These are phyloP conservation scores for Metallyticus violacea DNA, from an alignment of 2,888 invertebrate species.

Conservation along the genomic window DNA sequence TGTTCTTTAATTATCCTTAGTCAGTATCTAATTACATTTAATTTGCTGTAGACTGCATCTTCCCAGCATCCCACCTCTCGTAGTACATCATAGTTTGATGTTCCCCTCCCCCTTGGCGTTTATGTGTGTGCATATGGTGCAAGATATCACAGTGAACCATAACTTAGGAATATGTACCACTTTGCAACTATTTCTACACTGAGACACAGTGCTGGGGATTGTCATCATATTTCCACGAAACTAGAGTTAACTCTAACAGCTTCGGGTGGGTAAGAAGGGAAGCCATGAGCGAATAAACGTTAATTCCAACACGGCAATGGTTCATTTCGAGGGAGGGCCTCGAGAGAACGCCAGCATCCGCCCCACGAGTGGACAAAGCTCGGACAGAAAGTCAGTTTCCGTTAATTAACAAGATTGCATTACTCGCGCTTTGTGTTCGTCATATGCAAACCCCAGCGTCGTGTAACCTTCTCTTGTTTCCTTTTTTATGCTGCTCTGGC, in stretches of 20 bases:
- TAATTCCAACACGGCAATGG: background rate
- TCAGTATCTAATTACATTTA: no score
- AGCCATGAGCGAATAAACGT: no score
- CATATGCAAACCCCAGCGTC: background rate
- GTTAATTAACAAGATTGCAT: background rate
- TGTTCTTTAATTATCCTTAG: no score
- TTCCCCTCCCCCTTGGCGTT: no score
- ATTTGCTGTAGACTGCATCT: no score
- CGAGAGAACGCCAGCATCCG: background rate
- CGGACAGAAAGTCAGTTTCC: background rate
- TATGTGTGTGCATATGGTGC: no score
- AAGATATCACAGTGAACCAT: no score
- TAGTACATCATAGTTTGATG: no score
- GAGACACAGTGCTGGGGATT: background rate
- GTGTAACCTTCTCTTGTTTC: background rate
- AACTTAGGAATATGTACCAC: no score
- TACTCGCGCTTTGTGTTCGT: background rate
- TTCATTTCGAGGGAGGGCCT: background rate
- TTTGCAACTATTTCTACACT: no score
- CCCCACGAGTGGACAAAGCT: no score
- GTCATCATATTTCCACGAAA: background rate
- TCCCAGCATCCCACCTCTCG: no score
- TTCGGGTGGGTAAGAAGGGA: background rate
- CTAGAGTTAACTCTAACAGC: background rate
- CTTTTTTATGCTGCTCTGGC: background rate